A percentile compares a stretch with the other conserved stretches of the same genome.
Evolutionary conservation across 2,797 vertebrate genomes (phyloP).

Genomic region (Fistularia commersonii): DNA sequence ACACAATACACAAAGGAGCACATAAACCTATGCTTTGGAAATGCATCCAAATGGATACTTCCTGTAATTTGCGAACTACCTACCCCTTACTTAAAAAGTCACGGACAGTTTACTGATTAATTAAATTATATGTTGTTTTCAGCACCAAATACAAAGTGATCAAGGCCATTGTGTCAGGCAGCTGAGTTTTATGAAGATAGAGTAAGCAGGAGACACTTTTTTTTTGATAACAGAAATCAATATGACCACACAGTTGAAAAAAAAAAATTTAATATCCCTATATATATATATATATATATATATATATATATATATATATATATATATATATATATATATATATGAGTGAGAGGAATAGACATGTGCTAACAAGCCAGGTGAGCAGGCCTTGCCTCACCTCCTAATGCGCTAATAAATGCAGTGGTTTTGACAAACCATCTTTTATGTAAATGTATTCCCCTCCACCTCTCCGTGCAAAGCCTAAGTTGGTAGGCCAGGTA

Average conservation of each 20-base stretch:
- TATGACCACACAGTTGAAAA: no score
- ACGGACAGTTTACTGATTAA: no score
- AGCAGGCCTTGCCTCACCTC: slow-evolving; percentile 70
- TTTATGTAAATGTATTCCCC: slow-evolving; percentile 86
- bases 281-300: neutral
- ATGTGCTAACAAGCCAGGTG: slow-evolving; percentile 85
- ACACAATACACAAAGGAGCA: no score
- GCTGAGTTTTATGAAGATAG: no score
- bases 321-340: no score
- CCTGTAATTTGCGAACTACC: no score
- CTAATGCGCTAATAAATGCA: slow-evolving; percentile 87
- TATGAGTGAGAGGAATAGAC: slow-evolving; percentile 44
- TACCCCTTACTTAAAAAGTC: no score
- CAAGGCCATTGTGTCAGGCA: neutral
- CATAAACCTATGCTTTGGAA: no score
- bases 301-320: slow-evolving; percentile 2
- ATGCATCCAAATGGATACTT: no score
- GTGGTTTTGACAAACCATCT: slow-evolving; percentile 82
- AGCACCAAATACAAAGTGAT: neutral
- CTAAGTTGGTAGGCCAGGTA: slow-evolving; percentile 67
- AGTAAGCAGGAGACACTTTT: no score
- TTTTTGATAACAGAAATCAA: no score
- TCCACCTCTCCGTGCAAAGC: slow-evolving; percentile 81
- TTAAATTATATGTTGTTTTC: neutral
- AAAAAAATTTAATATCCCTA: no score